phyloP scores from a whole-genome alignment of 1,140 invertebrate species.

The Orchesella cincta region DNA sequence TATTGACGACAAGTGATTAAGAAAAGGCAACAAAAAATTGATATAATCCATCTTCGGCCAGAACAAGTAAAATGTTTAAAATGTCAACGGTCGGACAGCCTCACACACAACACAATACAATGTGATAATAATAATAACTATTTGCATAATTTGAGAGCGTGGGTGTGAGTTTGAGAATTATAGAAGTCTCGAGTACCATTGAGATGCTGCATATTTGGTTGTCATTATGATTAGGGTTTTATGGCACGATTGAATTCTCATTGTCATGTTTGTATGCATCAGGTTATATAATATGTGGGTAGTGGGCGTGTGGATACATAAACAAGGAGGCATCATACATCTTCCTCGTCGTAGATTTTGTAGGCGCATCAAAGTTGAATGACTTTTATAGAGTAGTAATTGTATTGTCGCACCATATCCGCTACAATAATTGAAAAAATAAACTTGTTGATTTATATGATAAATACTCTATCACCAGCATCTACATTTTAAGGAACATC shows the following conservation, averaged over 20 bases:
- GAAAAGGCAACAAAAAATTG: neutral
- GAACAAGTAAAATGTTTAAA: neutral
- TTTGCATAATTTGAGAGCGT: neutral
- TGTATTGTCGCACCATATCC: too few relatives aligned
- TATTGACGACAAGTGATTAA: neutral
- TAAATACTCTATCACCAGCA: neutral
- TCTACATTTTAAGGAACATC: neutral
- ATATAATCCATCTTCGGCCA: neutral
- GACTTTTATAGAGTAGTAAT: too few relatives aligned
- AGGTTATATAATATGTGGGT: too few relatives aligned
- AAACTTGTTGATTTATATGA: neutral
- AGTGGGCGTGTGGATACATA: too few relatives aligned
- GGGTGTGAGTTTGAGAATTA: neutral
- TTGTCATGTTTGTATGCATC: too few relatives aligned
- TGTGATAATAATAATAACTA: neutral
- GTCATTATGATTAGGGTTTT: too few relatives aligned
- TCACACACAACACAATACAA: neutral
- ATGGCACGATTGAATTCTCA: too few relatives aligned
- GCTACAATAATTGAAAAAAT: neutral
- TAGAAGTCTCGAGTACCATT: neutral
- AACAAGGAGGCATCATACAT: too few relatives aligned
- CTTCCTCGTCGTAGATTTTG: too few relatives aligned
- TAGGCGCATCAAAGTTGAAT: too few relatives aligned
- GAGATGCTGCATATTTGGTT: too few relatives aligned
- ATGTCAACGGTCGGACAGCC: neutral